phyloP scores from a whole-genome alignment of 2,888 invertebrate genomes.

The Andrena haemorrhoa region DNA sequence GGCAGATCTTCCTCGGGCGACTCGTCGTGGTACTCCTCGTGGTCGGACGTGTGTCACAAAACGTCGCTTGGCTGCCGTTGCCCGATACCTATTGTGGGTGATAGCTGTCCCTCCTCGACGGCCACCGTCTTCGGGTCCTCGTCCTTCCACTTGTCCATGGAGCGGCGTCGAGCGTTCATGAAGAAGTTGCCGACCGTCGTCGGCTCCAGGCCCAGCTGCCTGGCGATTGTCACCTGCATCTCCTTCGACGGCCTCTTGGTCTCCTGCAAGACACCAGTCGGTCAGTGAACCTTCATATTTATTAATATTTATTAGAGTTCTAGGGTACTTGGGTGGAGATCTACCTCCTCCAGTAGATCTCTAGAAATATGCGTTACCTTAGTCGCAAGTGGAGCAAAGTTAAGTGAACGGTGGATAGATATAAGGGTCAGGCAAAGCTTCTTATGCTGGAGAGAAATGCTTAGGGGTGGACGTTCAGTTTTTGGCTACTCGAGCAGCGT shows the following conservation, averaged over 20 bases:
- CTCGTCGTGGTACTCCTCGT: conserved; percentile 85
- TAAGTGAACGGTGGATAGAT: too few species aligned
- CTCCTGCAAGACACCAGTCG: conserved; percentile 89
- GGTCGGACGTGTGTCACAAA: conserved; percentile 85
- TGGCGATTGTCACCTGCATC: conserved; percentile 99
- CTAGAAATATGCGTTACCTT: too few species aligned
- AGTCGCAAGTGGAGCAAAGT: too few species aligned
- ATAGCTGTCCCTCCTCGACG: conserved; percentile 83
- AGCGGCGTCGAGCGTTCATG: conserved; percentile 99
- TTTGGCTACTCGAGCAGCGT: too few species aligned
- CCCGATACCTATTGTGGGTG: conserved; percentile 84
- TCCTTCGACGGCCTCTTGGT: conserved; percentile 99
- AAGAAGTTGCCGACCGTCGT: conserved; percentile 99
- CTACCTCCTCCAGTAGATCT: too few species aligned
- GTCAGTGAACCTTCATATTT: not conserved
- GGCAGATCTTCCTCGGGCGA: conserved; percentile 83
- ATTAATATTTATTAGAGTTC: too few species aligned
- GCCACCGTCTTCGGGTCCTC: conserved; percentile 90
- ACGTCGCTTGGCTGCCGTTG: conserved; percentile 83
- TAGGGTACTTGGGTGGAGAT: too few species aligned
- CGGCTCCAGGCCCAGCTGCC: conserved; percentile 98
- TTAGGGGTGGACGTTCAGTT: too few species aligned
- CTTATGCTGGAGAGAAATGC: too few species aligned
- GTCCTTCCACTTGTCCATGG: conserved; percentile 99
- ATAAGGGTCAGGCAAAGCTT: too few species aligned